Evolutionary conservation across 2,888 invertebrate species (phyloP), one percentile per base, ranked within the genome.

Genomic region (Mythimna lalbum): DNA sequence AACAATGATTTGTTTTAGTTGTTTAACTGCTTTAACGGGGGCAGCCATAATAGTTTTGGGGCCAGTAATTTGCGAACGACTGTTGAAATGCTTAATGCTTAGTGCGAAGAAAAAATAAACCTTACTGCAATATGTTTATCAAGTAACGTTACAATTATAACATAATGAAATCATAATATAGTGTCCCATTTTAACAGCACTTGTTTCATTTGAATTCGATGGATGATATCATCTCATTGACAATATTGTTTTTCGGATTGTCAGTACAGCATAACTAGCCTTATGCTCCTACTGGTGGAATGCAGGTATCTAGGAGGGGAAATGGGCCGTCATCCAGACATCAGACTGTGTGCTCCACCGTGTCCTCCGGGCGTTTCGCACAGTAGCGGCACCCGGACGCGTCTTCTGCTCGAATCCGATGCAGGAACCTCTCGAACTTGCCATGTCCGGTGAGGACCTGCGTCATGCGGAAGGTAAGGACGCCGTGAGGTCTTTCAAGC

Each of bases 1-100:
- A 36, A 7, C 49, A 86, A 91, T 91, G 91, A 88, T 91, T 83
- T 92, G 91, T 57, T 21, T 57, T 4, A 57, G 57, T 6, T 57
- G 57, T 39, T 21, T 36, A 6, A 57, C 57, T 36, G 57, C 36
- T 36, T 6, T 57, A 36, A 36, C 36, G 1, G 57, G 21, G 7
- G 36, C 21, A 14, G 36, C 36, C 6, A 57, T 57, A 3, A 39
- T 57, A 36, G 57, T 57, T 6, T 9, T 36, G 21, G 57, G 36
- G 21, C 57, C 57, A 57, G 5, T 57, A 7, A 0, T 21, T 17
- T 57, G 57, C 1, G 57, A 57, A 57, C 36, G n/a, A 36, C 1
- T 57, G 1, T 57, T 57, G 21, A 36, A 36, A 14, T 57, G 57
- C 10, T 57, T 57, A 21, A 2, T 14, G 4, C 12, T 12, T 5